Base-by-base conservation (phyloP, 2,888 invertebrate species). In the Eumacrocentrus americanus region DNA sequence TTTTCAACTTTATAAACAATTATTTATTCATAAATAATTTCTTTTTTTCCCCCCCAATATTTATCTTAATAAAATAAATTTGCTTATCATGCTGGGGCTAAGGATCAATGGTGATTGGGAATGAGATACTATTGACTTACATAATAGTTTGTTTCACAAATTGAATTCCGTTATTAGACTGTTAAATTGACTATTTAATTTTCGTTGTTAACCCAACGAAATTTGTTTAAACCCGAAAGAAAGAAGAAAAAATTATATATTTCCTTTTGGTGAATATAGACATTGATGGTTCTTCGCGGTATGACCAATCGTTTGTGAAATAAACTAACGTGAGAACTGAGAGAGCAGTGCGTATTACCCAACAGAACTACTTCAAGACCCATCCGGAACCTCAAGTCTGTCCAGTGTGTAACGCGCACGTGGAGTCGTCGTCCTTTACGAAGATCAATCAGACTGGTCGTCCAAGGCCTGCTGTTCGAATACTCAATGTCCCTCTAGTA, bases 401-500 rank as follows among this genome's bases (percentile, higher is more conserved):
- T 63, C 80, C 78, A 47, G 67, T 73, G 62, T 80, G 80, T 69
- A 54, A 62, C 40, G 68, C 67, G 3, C 64, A 66, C 48, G 71
- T 78, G 55, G 74, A 75, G n/a, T 68, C 68, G 1, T 66, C 73
- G 6, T 76, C 78, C 2, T 80, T 78, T 62, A 70, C 73, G 16
- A 78, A 79, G 61, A 73, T 80, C 63, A 77, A 79, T 62, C 79
- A 78, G 64, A 74, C 76, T n/a, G 77, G 76, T 29, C 72, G 75
- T 29, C 74, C 75, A 11, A 74, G 77, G 64, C 77, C 77, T 2
- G 73, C 73, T 1, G 62, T 80, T 42, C 72, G 85, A 67, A 82
- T 85, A 64, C 74, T 86, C 51, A 82, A 83, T 42, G 81, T 87
- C 38, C 83, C 86, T 0, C 73, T 87, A 25, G 82, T 87, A 2